Percentiles rank a stretch among this genome's conserved stretches.
Conservation (phyloP, 2,888 invertebrate genomes). For the Drosophila eohydei region DNA sequence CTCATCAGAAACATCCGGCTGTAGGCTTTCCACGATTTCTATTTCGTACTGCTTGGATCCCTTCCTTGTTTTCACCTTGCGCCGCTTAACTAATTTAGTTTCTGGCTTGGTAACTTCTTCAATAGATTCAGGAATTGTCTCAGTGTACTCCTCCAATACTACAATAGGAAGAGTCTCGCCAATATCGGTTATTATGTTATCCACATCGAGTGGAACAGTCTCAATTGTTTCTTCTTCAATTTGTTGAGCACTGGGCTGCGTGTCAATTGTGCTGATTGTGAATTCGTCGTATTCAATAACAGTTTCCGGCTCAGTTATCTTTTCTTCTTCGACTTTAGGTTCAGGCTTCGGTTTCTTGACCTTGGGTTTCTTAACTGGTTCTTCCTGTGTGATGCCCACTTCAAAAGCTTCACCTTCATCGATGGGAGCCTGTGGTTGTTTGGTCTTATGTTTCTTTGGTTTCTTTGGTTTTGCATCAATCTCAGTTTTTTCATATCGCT, state of each 20-base stretch:
- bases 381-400: slow-evolving; percentile 71
- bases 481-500: slow-evolving; percentile 84
- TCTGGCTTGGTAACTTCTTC: slow-evolving; percentile 68
- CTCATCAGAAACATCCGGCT: slow-evolving; percentile 80
- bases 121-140: slow-evolving; percentile 27
- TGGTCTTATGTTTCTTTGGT: slow-evolving; percentile 69
- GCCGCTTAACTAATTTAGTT: slow-evolving; percentile 84
- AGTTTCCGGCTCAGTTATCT: slow-evolving; percentile 33
- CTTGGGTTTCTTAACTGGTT: slow-evolving; percentile 65
- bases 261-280: slow-evolving; percentile 45
- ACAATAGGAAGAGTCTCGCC: slow-evolving; percentile 58
- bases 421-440: slow-evolving; percentile 43
- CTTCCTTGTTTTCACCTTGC: slow-evolving; percentile 85
- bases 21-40: slow-evolving; percentile 85
- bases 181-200: slow-evolving; percentile 56
- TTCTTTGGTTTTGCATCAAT: slow-evolving; percentile 82
- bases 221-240: slow-evolving; percentile 19
- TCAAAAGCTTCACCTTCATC: slow-evolving; percentile 66
- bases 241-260: slow-evolving; percentile 36
- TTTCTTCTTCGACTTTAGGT: slow-evolving; percentile 31
- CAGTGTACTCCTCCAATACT: slow-evolving; percentile 41
- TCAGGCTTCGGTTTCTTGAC: slow-evolving; percentile 52
- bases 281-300: slow-evolving; percentile 55
- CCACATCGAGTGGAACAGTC: slow-evolving; percentile 35
- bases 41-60: slow-evolving; percentile 85